Percentiles rank a stretch among this genome's conserved stretches.
These are phyloP conservation scores for Cynocephalus volans DNA, from an alignment of 2,113 vertebrate genomes.

Conservation along the genomic window DNA sequence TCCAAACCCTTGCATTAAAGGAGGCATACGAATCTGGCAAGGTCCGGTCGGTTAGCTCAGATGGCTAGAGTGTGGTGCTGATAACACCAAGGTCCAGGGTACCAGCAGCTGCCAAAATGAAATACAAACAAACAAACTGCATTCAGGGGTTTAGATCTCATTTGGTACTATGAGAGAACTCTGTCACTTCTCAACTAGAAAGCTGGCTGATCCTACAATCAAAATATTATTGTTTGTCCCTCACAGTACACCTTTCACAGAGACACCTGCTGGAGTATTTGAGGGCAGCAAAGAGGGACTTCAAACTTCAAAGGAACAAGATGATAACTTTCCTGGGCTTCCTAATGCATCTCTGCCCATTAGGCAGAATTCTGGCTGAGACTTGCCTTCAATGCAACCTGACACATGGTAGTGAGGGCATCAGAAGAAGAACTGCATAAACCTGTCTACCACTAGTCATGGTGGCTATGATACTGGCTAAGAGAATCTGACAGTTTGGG, in stretches of 20 bases:
- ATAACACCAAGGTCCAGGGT: no score
- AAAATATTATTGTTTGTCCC: not conserved
- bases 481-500: not conserved
- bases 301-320: not conserved
- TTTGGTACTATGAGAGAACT: not conserved
- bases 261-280: not conserved
- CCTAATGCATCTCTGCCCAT: not conserved
- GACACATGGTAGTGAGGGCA: not conserved
- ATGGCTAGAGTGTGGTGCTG: no score
- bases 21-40: not conserved
- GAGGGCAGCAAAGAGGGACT: not conserved
- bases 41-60: no score
- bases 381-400: not conserved
- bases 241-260: not conserved
- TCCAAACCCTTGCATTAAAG: not conserved
- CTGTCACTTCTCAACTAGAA: not conserved
- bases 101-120: no score
- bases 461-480: not conserved
- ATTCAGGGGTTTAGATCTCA: not conserved
- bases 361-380: not conserved
- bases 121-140: not conserved
- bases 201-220: not conserved
- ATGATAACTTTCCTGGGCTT: not conserved
- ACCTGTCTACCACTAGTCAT: not conserved
- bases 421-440: not conserved